Percentiles rank a stretch among this genome's conserved stretches.
Conservation (phyloP, 2,797 vertebrate species). For the Perdix hodgsoniae region DNA sequence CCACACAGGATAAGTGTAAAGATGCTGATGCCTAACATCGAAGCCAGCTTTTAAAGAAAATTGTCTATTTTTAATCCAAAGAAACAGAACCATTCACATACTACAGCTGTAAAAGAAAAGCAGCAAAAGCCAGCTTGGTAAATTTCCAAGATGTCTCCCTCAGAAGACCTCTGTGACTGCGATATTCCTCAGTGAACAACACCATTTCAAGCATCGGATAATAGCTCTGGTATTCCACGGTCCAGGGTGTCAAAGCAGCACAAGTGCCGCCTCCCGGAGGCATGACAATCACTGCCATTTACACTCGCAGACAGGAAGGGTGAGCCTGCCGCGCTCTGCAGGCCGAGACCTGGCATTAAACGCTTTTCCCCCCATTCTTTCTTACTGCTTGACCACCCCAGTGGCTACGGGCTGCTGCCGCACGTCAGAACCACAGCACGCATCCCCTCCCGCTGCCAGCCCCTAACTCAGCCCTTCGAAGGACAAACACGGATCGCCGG, state of each 20-base stretch:
- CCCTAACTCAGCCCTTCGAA: background rate
- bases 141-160: constrained; percentile 14
- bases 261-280: background rate
- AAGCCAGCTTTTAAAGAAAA: background rate
- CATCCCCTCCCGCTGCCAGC: background rate
- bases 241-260: constrained; percentile 14
- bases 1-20: background rate
- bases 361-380: background rate
- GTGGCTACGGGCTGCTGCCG: constrained; percentile 32
- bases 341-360: constrained; percentile 12
- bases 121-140: background rate
- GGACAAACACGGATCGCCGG: background rate
- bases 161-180: background rate
- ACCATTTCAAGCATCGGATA: constrained; percentile 17
- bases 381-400: background rate
- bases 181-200: constrained; percentile 16
- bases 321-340: background rate
- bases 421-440: constrained; percentile 16
- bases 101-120: background rate
- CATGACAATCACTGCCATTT: constrained; percentile 18
- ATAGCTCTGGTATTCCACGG: constrained; percentile 15
- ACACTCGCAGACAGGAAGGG: background rate
- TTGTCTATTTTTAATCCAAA: background rate
- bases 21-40: background rate
- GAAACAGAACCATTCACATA: background rate